Evolutionary conservation across 2,113 vertebrate genomes (phyloP).

Genomic region (Myrmecobius fasciatus): DNA sequence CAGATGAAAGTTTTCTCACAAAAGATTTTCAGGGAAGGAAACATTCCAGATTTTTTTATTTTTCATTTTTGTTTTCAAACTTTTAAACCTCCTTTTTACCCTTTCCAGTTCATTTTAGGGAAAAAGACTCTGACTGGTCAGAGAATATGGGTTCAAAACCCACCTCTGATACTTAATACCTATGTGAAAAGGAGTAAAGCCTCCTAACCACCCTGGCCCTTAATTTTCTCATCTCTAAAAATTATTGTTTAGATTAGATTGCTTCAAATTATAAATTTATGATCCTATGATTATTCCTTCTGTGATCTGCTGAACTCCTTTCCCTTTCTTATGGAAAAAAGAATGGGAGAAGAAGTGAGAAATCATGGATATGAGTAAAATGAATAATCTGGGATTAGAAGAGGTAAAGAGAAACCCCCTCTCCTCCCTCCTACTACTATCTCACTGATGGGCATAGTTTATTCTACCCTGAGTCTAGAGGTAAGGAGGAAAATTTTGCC

Average conservation of each 20-base stretch:
- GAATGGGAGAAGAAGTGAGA: neutral
- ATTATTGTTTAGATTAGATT: neutral
- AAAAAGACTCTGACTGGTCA: neutral
- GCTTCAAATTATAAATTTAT: neutral
- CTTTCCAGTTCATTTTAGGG: too few relatives aligned
- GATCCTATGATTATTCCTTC: neutral
- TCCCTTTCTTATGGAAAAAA: neutral
- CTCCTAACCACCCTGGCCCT: neutral
- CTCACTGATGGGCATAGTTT: too few relatives aligned
- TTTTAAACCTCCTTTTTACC: slow-evolving; percentile 42
- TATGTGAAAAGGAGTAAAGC: neutral
- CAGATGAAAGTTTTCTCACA: neutral
- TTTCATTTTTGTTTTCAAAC: neutral
- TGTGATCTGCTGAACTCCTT: neutral
- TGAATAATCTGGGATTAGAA: neutral
- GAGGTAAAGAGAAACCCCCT: neutral
- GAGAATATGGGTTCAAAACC: neutral
- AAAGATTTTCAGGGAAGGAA: neutral
- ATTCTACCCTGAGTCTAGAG: too few relatives aligned
- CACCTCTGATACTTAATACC: neutral
- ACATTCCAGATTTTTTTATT: neutral
- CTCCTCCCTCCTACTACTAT: too few relatives aligned
- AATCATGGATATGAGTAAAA: neutral
- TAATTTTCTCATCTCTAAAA: neutral
- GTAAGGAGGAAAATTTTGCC: neutral